Evolutionary conservation across 2,888 invertebrate species (phyloP).

Genomic region (Lissonota sp.): DNA sequence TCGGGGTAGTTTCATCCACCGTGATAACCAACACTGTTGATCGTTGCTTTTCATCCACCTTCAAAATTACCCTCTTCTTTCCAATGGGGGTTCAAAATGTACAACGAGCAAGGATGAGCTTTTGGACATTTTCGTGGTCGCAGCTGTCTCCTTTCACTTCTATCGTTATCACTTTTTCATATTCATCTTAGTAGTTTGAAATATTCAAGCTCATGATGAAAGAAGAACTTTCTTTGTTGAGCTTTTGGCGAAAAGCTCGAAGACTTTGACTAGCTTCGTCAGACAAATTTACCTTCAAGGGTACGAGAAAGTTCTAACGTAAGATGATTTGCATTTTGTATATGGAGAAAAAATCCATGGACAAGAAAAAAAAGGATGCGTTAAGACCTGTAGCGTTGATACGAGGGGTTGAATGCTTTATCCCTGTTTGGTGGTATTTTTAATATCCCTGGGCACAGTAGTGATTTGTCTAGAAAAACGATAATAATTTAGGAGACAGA

Average conservation of each 20-base stretch:
- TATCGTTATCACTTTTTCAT: constrained; percentile 15
- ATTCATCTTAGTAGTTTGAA: constrained; percentile 3
- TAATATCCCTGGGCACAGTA: constrained; percentile 9
- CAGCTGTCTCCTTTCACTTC: constrained; percentile 4
- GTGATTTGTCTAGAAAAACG: constrained; percentile 25
- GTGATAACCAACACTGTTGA: constrained; percentile 49
- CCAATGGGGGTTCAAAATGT: constrained; percentile 10
- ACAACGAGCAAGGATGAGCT: background rate
- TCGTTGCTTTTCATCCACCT: constrained; percentile 11
- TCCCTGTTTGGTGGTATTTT: constrained; percentile 15
- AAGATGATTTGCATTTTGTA: constrained; percentile 15
- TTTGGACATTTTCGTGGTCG: constrained; percentile 6
- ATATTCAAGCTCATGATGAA: constrained; percentile 14
- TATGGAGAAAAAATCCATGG: constrained; percentile 1
- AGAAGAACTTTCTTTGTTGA: constrained; percentile 12
- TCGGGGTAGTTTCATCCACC: constrained; percentile 37
- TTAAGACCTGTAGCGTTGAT: constrained; percentile 20
- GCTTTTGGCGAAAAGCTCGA: constrained; percentile 5
- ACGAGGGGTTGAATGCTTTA: constrained; percentile 16
- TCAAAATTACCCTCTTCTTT: background rate
- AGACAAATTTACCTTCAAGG: constrained; percentile 17
- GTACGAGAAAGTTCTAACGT: constrained; percentile 33
- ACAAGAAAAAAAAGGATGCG: constrained; percentile 1
- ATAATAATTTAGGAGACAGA: background rate
- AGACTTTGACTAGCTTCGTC: constrained; percentile 1